These are phyloP conservation scores for Mesodorylaimus sp. DNA, from an alignment of 2,888 invertebrate species.

Conservation along the genomic window DNA sequence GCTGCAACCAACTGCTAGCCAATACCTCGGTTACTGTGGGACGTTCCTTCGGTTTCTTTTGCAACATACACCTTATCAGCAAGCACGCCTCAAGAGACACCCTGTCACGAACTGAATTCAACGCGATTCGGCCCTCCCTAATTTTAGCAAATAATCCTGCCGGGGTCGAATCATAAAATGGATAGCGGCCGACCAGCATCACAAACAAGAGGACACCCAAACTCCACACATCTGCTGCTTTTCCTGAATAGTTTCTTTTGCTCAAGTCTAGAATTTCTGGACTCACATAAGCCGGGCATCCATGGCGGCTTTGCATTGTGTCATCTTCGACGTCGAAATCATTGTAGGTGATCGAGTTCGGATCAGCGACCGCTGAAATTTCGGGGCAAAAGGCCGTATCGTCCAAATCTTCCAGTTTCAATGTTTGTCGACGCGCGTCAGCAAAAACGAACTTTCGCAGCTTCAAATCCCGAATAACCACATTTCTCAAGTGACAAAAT, in stretches of 20 bases:
- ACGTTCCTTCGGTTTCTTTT: slow-evolving; percentile 60
- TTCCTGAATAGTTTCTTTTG: slow-evolving; percentile 52
- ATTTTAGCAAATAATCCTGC: slow-evolving; percentile 70
- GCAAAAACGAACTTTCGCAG: slow-evolving; percentile 88
- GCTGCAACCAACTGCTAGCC: slow-evolving; percentile 69
- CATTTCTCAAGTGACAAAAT: slow-evolving; percentile 75
- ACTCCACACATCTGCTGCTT: slow-evolving; percentile 75
- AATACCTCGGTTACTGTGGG: slow-evolving; percentile 58
- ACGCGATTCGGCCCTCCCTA: slow-evolving; percentile 32
- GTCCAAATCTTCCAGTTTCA: slow-evolving; percentile 69
- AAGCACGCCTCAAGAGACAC: slow-evolving; percentile 9
- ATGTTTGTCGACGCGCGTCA: slow-evolving; percentile 36
- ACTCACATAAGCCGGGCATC: slow-evolving; percentile 82
- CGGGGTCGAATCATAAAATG: slow-evolving; percentile 76
- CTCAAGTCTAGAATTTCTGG: slow-evolving; percentile 54
- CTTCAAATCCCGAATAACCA: slow-evolving; percentile 83
- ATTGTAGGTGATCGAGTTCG: too few species aligned
- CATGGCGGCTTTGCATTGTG: slow-evolving; percentile 64
- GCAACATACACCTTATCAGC: slow-evolving; percentile 52
- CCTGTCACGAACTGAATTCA: too few species aligned
- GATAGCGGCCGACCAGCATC: slow-evolving; percentile 74
- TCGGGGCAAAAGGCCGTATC: too few species aligned
- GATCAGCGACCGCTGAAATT: slow-evolving; percentile 62
- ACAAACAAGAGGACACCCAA: slow-evolving; percentile 78
- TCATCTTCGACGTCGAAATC: too few species aligned